These are phyloP conservation scores for Drosophila teissieri DNA, from an alignment of 1,140 invertebrate genomes.

Conservation along the genomic window DNA sequence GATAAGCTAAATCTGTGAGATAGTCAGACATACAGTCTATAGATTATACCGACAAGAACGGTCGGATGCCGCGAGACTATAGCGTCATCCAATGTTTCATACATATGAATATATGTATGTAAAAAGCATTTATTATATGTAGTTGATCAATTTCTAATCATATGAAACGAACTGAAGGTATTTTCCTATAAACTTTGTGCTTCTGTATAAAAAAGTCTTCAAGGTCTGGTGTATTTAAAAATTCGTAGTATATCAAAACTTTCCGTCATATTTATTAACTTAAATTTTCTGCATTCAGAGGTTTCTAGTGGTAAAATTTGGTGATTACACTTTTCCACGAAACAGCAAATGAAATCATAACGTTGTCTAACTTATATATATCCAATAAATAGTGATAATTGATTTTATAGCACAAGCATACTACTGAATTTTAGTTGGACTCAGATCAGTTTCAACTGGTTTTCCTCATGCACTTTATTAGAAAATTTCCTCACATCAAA, in stretches of 20 bases:
- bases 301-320: too few relatives aligned
- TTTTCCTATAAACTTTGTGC: not conserved
- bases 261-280: not conserved
- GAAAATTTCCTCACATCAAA: constrained; percentile 42
- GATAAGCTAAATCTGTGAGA: constrained; percentile 34
- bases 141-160: not conserved
- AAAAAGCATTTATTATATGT: too few relatives aligned
- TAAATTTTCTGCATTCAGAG: not conserved
- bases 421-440: not conserved
- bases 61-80: constrained; percentile 16
- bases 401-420: constrained; percentile 7
- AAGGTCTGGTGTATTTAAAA: too few relatives aligned
- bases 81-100: constrained; percentile 21
- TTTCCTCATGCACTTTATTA: constrained; percentile 22
- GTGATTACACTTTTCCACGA: not conserved
- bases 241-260: not conserved
- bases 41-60: constrained; percentile 28
- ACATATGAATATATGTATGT: not conserved
- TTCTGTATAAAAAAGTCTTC: too few relatives aligned
- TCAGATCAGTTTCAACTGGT: constrained; percentile 41
- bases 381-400: constrained; percentile 28
- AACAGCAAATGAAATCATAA: constrained; percentile 5
- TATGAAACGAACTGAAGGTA: not conserved
- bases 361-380: not conserved
- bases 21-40: constrained; percentile 46